Percentiles rank a stretch among this genome's conserved stretches.
Evolutionary conservation across 2,888 invertebrate genomes (phyloP).

Genomic region (Eurytoma adleriae): DNA sequence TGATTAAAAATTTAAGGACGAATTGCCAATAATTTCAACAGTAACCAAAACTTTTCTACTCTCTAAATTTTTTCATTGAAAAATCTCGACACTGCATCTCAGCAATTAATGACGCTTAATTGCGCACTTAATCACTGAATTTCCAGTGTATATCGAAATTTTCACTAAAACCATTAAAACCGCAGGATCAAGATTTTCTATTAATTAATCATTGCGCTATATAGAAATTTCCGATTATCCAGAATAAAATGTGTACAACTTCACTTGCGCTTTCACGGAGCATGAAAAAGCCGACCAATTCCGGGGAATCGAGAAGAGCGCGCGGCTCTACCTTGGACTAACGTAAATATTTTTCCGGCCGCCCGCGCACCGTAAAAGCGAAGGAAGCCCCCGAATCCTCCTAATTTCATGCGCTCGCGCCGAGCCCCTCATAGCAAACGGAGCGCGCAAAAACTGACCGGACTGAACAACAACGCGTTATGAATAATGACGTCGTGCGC

Average conservation of each 20-base stretch:
- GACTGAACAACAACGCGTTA: conserved; percentile 6
- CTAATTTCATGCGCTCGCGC: conserved; percentile 16
- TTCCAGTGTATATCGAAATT: too few relatives aligned
- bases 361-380: not conserved
- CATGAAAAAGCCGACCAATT: not conserved
- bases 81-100: too few relatives aligned
- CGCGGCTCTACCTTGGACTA: not conserved
- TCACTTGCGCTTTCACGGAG: conserved; percentile 29
- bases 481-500: not conserved
- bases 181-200: too few relatives aligned
- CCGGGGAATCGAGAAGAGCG: not conserved
- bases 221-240: too few relatives aligned
- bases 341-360: not conserved
- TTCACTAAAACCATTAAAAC: too few relatives aligned
- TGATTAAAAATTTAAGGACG: too few relatives aligned
- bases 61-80: too few relatives aligned
- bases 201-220: too few relatives aligned
- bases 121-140: too few relatives aligned
- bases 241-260: not conserved
- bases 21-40: too few relatives aligned
- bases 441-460: conserved; percentile 38
- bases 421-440: conserved; percentile 52
- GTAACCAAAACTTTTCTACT: too few relatives aligned
- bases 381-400: not conserved
- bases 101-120: too few relatives aligned